Evolutionary conservation across 2,888 invertebrate species (phyloP).

Genomic region (Drosophila falleni): DNA sequence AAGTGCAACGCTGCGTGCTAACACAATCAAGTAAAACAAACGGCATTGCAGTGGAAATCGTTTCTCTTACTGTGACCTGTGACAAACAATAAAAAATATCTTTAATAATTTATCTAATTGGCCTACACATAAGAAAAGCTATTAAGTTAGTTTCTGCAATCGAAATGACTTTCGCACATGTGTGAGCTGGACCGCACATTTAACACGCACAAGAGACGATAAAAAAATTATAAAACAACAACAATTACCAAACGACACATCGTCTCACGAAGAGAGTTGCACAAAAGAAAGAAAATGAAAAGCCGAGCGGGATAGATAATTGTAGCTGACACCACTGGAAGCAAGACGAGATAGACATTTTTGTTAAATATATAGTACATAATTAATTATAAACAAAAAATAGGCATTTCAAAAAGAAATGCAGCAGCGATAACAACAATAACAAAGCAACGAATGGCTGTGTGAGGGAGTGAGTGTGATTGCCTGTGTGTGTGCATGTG

Average conservation of each 20-base stretch:
- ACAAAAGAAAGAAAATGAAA: conserved; percentile 44
- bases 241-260: conserved; percentile 62
- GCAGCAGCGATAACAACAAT: conserved; percentile 57
- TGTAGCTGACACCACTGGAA: conserved; percentile 33
- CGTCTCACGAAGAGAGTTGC: conserved; percentile 49
- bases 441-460: conserved; percentile 46
- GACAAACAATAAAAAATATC: conserved; percentile 44
- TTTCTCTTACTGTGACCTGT: conserved; percentile 47
- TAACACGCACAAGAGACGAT: conserved; percentile 47
- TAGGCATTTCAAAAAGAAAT: conserved; percentile 30
- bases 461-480: conserved; percentile 21
- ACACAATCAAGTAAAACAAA: conserved; percentile 58
- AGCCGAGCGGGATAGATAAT: conserved; percentile 38
- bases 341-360: conserved; percentile 16
- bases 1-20: conserved; percentile 54
- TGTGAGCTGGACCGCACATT: conserved; percentile 28
- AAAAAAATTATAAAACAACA: conserved; percentile 61
- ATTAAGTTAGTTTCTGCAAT: conserved; percentile 19
- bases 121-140: conserved; percentile 2
- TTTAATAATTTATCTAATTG: conserved; percentile 23
- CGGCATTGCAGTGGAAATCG: conserved; percentile 54
- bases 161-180: conserved; percentile 21
- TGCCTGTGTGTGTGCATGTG: conserved; percentile 23
- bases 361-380: conserved; percentile 35
- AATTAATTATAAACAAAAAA: conserved; percentile 42